Conservation (phyloP, 2,797 vertebrate species). For the Pseudochromis fuscus region DNA sequence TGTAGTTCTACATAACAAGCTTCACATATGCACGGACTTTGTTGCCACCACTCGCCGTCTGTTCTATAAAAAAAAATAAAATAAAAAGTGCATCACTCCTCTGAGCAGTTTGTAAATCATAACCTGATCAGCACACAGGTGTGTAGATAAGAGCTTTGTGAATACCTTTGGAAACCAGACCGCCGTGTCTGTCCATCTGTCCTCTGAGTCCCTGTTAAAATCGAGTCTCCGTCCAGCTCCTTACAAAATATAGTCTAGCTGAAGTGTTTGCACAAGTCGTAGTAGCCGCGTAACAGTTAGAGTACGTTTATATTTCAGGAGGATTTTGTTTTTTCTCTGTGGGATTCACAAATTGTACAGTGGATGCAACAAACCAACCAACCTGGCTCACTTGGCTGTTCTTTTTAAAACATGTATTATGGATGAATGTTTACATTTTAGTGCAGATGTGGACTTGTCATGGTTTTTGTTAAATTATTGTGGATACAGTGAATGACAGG, state of each 20-base stretch:
- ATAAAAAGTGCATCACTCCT: conserved; percentile 24
- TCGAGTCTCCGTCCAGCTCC: conserved; percentile 56
- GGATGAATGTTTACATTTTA: conserved; percentile 80
- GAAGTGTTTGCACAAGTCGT: conserved; percentile 66
- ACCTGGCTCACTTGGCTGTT: conserved; percentile 55
- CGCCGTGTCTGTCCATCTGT: conserved; percentile 36
- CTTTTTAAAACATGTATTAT: conserved; percentile 47
- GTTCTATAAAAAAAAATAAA: too few species aligned
- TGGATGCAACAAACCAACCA: conserved; percentile 59
- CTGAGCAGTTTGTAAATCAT: conserved; percentile 23
- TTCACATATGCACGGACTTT: conserved; percentile 63
- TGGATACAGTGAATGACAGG: conserved; percentile 34
- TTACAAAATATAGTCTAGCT: conserved; percentile 54
- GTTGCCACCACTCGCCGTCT: conserved; percentile 35
- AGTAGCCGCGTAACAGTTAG: conserved; percentile 52
- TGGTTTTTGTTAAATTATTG: conserved; percentile 76
- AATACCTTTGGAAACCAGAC: conserved; percentile 26
- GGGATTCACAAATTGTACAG: conserved; percentile 60
- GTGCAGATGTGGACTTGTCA: conserved; percentile 51
- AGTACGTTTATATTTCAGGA: conserved; percentile 57
- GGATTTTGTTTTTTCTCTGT: conserved; percentile 39
- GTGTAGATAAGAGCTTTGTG: conserved; percentile 52
- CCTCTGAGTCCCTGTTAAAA: conserved; percentile 36
- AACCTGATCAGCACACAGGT: conserved; percentile 31
- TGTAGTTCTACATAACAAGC: conserved; percentile 70